Percentiles rank a stretch among this genome's conserved stretches.
Conservation (phyloP, 1,140 invertebrate genomes). For the Stenopsyche tienmushanensis region DNA sequence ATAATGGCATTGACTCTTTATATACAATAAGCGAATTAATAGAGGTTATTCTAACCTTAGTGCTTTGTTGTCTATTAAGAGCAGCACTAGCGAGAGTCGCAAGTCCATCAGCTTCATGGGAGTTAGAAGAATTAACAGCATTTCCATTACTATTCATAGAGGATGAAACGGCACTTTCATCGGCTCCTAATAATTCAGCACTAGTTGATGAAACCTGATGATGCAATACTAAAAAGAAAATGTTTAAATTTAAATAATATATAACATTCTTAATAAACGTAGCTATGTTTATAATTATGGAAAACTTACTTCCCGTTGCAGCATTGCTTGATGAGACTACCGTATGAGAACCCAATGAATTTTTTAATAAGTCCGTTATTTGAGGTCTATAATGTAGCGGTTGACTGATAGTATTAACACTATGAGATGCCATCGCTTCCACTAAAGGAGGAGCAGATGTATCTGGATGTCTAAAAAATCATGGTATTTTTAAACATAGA, state of each 20-base stretch:
- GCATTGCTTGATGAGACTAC: conserved; percentile 38
- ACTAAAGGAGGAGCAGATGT: conserved; percentile 28
- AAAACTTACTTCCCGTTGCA: conserved; percentile 9
- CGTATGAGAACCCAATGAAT: conserved; percentile 32
- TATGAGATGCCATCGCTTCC: conserved; percentile 10
- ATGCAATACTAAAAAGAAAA: conserved; percentile 35
- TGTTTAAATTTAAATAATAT: background rate
- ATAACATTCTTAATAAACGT: background rate
- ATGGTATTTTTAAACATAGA: too few species aligned
- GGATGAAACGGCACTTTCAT: conserved; percentile 47
- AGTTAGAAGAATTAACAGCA: conserved; percentile 44
- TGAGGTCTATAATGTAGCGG: conserved; percentile 22
- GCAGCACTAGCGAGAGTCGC: conserved; percentile 56
- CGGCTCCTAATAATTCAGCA: conserved; percentile 40
- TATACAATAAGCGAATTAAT: too few species aligned
- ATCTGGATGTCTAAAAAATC: conserved; percentile 29
- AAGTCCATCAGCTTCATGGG: conserved; percentile 51
- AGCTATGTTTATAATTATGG: background rate
- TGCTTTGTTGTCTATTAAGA: conserved; percentile 48
- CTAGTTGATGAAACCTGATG: conserved; percentile 36
- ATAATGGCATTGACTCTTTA: too few species aligned
- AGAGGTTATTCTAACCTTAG: conserved; percentile 29
- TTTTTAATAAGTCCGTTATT: conserved; percentile 11
- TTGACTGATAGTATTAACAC: background rate
- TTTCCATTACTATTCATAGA: conserved; percentile 46